Conservation (phyloP, 53 echinoderm and acorn worm species). For the Stichopus horrens region DNA sequence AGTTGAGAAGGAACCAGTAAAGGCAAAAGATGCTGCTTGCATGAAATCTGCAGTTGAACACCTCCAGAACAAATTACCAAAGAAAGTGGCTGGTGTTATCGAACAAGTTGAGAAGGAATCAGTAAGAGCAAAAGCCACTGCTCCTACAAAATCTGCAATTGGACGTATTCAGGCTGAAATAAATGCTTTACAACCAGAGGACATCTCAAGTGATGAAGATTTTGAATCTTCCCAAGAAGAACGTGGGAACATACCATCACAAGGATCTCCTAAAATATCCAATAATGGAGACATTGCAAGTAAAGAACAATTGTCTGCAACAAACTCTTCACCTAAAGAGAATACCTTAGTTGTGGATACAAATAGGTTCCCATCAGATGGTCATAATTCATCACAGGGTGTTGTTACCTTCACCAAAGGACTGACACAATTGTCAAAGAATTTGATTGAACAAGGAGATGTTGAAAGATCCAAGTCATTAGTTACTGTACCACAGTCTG, state of each 20-base stretch:
- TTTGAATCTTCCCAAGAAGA: slow-evolving; percentile 6
- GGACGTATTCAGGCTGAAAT: neutral
- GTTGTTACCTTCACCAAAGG: neutral
- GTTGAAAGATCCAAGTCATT: neutral
- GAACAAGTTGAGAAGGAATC: neutral
- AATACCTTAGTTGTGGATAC: slow-evolving; percentile 23
- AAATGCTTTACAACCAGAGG: slow-evolving; percentile 9
- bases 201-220: slow-evolving; percentile 39
- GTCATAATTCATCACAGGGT: neutral
- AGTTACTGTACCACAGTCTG: neutral
- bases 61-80: neutral
- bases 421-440: neutral
- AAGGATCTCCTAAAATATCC: neutral
- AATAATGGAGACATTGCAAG: neutral
- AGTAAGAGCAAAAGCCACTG: neutral
- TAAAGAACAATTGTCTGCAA: neutral
- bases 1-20: neutral
- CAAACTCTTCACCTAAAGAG: neutral
- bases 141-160: neutral
- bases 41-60: neutral
- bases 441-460: neutral
- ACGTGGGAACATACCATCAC: too few relatives aligned
- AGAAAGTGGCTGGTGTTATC: neutral
- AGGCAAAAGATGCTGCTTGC: neutral
- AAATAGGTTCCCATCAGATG: slow-evolving; percentile 13